A percentile compares a stretch with the other conserved stretches of the same genome.
These are phyloP conservation scores for Nymphalis io DNA, from an alignment of 1,140 invertebrate species.

Conservation along the genomic window DNA sequence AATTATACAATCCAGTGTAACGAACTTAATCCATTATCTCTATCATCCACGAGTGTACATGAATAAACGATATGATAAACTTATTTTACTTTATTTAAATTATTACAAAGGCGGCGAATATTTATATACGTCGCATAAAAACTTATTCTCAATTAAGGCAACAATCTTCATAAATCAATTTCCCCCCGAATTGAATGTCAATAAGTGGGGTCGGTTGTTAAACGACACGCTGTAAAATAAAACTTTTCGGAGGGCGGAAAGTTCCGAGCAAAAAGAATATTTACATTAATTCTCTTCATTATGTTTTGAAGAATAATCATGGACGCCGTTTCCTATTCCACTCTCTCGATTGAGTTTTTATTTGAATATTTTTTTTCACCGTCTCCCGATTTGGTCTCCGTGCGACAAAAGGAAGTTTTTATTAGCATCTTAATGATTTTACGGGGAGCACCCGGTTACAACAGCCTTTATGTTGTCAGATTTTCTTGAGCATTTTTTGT, in stretches of 20 bases:
- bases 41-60: too few relatives aligned
- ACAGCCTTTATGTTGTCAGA: slow-evolving; percentile 81
- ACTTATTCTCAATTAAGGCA: slow-evolving; percentile 77
- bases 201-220: slow-evolving; percentile 80
- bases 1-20: too few relatives aligned
- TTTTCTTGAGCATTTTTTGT: slow-evolving; percentile 80
- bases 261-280: slow-evolving; percentile 80
- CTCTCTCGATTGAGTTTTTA: slow-evolving; percentile 80
- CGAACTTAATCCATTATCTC: too few relatives aligned
- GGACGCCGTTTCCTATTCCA: slow-evolving; percentile 74
- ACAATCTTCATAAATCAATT: slow-evolving; percentile 81
- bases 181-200: slow-evolving; percentile 80
- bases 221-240: slow-evolving; percentile 79
- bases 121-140: slow-evolving; percentile 45
- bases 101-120: too few relatives aligned
- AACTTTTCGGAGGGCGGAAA: slow-evolving; percentile 78
- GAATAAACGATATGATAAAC: too few relatives aligned
- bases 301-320: slow-evolving; percentile 82
- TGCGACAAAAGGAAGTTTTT: slow-evolving; percentile 81
- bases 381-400: slow-evolving; percentile 72
- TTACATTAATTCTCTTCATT: slow-evolving; percentile 83
- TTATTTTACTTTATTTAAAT: too few relatives aligned
- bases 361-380: slow-evolving; percentile 80
- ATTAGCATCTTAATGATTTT: slow-evolving; percentile 83
- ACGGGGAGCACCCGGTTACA: slow-evolving; percentile 79